Percentiles rank a stretch among this genome's conserved stretches.
Conservation (phyloP, 2,797 vertebrate species). For the Neostethus bicornis region DNA sequence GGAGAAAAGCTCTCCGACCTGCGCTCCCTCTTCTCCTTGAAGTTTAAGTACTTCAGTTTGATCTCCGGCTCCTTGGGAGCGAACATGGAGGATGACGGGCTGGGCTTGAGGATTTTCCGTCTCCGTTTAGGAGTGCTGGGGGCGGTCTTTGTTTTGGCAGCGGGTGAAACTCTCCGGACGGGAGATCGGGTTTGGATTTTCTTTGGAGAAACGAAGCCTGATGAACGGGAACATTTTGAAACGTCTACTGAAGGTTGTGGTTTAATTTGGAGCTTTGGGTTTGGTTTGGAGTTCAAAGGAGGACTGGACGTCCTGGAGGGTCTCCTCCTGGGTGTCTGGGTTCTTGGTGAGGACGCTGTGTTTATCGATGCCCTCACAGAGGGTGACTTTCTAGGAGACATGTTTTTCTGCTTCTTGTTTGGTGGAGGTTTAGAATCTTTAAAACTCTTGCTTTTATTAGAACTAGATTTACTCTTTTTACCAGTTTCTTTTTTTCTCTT, state of each 20-base stretch:
- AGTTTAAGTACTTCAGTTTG: slow-evolving; percentile 76
- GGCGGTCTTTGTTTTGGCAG: slow-evolving; percentile 60
- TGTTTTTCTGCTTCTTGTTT: slow-evolving; percentile 37
- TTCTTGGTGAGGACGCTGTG: slow-evolving; percentile 4
- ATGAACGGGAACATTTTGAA: slow-evolving; percentile 10
- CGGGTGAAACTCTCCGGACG: slow-evolving; percentile 35
- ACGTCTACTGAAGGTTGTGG: slow-evolving; percentile 28
- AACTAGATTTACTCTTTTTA: slow-evolving; percentile 33
- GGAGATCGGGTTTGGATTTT: slow-evolving; percentile 47
- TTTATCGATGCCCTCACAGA: slow-evolving; percentile 33
- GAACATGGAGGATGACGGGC: slow-evolving; percentile 65
- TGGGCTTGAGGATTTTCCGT: slow-evolving; percentile 53
- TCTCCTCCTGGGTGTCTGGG: slow-evolving; percentile 34
- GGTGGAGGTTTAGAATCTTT: slow-evolving; percentile 60
- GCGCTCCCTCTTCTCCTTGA: slow-evolving; percentile 74
- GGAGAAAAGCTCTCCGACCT: slow-evolving; percentile 73
- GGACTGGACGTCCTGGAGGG: slow-evolving; percentile 10
- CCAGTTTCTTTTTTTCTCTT: slow-evolving; percentile 46
- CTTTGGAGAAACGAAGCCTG: slow-evolving; percentile 50
- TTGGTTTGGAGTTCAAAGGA: slow-evolving; percentile 20
- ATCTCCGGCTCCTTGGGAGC: slow-evolving; percentile 81
- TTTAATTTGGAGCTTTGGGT: slow-evolving; percentile 19
- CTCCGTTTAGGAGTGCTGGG: slow-evolving; percentile 52
- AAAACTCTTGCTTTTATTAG: slow-evolving; percentile 42
- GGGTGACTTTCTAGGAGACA: slow-evolving; percentile 42